These are phyloP conservation scores for Acronicta psi DNA, from an alignment of 2,888 invertebrate genomes.

Conservation along the genomic window DNA sequence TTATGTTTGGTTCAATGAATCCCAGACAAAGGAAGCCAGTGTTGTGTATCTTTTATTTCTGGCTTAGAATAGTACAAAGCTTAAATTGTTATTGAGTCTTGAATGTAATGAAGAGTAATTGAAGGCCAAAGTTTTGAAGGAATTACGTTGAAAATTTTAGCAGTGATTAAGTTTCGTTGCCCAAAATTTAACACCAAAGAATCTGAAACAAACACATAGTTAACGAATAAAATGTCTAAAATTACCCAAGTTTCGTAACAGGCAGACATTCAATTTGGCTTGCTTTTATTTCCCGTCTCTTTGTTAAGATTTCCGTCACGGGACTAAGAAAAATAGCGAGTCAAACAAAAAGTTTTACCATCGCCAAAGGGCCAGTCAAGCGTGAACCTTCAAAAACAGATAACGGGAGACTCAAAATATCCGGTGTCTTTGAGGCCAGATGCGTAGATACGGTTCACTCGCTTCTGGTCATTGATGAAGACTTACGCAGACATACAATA, in stretches of 20 bases:
- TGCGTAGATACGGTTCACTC: slow-evolving; percentile 46
- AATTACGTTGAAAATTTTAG: slow-evolving; percentile 4
- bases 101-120: slow-evolving; percentile 2
- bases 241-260: slow-evolving; percentile 67
- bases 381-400: slow-evolving; percentile 72
- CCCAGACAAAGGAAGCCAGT: slow-evolving; percentile 55
- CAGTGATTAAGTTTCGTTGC: slow-evolving; percentile 14
- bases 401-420: slow-evolving; percentile 62
- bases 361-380: slow-evolving; percentile 69
- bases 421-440: slow-evolving; percentile 57
- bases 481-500: slow-evolving; percentile 32
- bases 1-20: slow-evolving; percentile 59
- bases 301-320: slow-evolving; percentile 77
- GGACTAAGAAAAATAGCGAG: slow-evolving; percentile 69
- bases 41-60: slow-evolving; percentile 43
- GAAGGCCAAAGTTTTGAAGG: slow-evolving; percentile 1
- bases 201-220: slow-evolving; percentile 45
- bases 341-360: slow-evolving; percentile 70
- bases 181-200: slow-evolving; percentile 24
- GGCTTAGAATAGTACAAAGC: slow-evolving; percentile 23
- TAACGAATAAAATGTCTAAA: slow-evolving; percentile 59
- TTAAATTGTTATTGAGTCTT: background rate
- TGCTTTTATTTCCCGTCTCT: slow-evolving; percentile 73
- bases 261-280: slow-evolving; percentile 72
- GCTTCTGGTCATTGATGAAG: slow-evolving; percentile 41